These are phyloP conservation scores for Anhinga rufa DNA, from an alignment of 2,113 vertebrate genomes.

Conservation along the genomic window DNA sequence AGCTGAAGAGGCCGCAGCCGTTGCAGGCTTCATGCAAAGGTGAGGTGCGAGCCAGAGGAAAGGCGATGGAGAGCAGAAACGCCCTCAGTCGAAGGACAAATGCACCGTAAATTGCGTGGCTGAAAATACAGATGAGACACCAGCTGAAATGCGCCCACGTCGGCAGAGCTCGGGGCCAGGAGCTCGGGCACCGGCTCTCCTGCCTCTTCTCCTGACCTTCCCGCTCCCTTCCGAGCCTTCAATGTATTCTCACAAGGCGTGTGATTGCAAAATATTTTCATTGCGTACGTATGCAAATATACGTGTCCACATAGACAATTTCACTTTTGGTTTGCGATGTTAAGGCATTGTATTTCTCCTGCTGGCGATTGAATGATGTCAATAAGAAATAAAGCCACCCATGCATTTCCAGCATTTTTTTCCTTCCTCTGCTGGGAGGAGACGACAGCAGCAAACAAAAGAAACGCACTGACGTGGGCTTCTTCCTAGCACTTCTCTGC, in stretches of 20 bases:
- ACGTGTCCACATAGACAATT: accelerated
- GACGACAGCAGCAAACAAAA: background rate
- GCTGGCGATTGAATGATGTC: background rate
- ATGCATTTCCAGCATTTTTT: background rate
- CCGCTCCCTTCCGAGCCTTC: background rate
- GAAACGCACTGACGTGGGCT: accelerated
- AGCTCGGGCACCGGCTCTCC: background rate
- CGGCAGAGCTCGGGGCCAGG: background rate
- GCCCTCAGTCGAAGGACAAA: background rate
- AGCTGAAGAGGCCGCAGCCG: background rate
- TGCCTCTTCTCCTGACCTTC: background rate
- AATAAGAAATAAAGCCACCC: background rate
- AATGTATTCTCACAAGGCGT: accelerated
- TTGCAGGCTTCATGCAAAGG: background rate
- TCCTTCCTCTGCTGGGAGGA: background rate
- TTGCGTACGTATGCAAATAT: accelerated
- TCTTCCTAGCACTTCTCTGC: background rate
- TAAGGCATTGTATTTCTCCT: background rate
- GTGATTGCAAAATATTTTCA: background rate
- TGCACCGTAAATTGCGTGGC: accelerated
- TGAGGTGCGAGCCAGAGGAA: background rate
- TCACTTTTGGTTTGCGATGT: background rate
- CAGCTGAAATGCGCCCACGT: accelerated
- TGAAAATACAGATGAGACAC: background rate
- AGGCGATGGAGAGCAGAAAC: accelerated